Conservation (phyloP, 2,113 vertebrate species). For the Microtus richardsoni region DNA sequence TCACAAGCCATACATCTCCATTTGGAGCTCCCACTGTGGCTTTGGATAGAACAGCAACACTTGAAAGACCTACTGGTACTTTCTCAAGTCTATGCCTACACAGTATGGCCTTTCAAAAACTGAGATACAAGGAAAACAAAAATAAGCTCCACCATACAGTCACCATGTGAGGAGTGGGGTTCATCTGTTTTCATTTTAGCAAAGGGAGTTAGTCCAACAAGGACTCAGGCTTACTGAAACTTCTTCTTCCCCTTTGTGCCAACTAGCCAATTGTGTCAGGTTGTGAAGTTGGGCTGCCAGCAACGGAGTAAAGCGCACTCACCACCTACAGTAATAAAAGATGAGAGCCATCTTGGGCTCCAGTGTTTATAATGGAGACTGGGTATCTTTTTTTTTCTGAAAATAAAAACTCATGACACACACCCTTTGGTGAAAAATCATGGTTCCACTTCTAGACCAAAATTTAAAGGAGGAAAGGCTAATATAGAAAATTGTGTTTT, state of each 20-base stretch:
- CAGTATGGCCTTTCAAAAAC: not conserved
- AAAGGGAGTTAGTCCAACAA: not conserved
- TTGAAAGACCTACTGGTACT: constrained; percentile 26
- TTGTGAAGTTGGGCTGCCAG: not conserved
- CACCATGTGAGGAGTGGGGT: not conserved
- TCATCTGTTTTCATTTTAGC: not conserved
- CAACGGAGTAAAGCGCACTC: not conserved
- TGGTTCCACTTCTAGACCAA: not conserved
- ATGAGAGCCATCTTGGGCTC: not conserved
- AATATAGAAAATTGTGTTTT: constrained; percentile 15
- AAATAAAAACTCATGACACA: constrained; percentile 41
- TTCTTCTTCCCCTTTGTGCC: not conserved
- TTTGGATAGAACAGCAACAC: not conserved
- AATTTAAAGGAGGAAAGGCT: not conserved
- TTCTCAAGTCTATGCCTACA: not conserved
- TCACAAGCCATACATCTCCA: not conserved
- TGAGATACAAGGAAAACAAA: not conserved
- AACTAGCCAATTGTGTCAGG: not conserved
- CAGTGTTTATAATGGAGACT: not conserved
- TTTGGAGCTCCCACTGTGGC: not conserved
- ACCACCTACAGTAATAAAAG: not conserved
- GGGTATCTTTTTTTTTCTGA: not conserved
- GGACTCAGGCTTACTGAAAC: not conserved
- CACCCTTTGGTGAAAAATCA: not conserved
- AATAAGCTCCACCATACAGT: not conserved